Evolutionary conservation across 1,140 invertebrate genomes (phyloP).

Genomic region (Kradibia gibbosae): DNA sequence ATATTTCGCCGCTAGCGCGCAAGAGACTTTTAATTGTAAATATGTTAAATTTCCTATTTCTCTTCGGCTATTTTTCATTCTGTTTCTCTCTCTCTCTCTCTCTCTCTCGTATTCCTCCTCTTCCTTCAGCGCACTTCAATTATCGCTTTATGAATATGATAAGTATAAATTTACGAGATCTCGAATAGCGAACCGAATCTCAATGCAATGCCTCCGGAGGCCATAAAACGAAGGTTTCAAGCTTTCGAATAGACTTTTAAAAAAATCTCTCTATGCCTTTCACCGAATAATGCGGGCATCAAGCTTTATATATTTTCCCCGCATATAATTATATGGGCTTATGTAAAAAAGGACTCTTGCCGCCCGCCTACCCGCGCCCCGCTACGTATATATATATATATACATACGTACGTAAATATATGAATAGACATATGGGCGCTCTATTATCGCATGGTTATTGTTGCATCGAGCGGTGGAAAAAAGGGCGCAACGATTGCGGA

Average conservation of each 20-base stretch:
- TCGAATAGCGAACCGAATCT: background rate
- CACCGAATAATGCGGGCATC: conserved; percentile 14
- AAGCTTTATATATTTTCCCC: background rate
- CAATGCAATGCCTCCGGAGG: background rate
- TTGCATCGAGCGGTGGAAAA: too few relatives aligned
- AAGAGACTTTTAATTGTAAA: too few relatives aligned
- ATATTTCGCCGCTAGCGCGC: too few relatives aligned
- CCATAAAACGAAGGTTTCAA: conserved; percentile 31
- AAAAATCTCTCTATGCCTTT: conserved; percentile 17
- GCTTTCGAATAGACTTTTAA: conserved; percentile 17
- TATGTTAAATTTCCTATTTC: background rate
- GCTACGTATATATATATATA: too few relatives aligned
- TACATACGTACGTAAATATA: too few relatives aligned
- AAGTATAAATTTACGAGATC: conserved; percentile 15
- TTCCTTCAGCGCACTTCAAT: background rate
- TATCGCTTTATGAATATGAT: background rate
- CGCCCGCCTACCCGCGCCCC: too few relatives aligned
- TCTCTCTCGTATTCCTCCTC: background rate
- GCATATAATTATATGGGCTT: background rate
- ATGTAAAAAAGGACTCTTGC: too few relatives aligned
- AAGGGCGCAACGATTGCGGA: too few relatives aligned
- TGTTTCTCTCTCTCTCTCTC: background rate
- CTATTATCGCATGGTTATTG: too few relatives aligned
- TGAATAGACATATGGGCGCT: too few relatives aligned
- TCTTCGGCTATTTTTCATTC: background rate